Evolutionary conservation across 2,888 invertebrate species (phyloP), one percentile per base, ranked within the genome.

Genomic region (Hedychridium roseum): DNA sequence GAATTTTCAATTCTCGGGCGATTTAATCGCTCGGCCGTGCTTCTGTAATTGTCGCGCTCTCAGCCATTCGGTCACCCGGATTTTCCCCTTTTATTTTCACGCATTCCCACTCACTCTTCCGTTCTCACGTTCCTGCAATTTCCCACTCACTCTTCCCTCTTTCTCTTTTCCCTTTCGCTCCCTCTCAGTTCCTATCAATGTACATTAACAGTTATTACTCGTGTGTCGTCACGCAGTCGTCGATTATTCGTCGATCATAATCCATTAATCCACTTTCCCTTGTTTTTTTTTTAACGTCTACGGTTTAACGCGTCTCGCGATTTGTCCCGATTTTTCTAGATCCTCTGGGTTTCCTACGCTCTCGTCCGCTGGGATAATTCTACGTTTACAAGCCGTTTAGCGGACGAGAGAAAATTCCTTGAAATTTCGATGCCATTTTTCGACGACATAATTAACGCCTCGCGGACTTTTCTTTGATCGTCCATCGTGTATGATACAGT

Each of bases 1-100:
- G 60, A 71, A 69, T 66, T 61, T 64, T 72, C 68, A 70, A 74
- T 70, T 76, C 70, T 69, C 67, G 52, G 64, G 66, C 66, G 61
- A 66, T 65, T 61, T 53, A 42, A 65, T 61, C 60, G 58, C 50
- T 51, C 56, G 45, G 55, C 58, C 50, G 40, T 43, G 34, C 52
- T n/a, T n/a, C n/a, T n/a, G n/a, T n/a, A n/a, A n/a, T n/a, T n/a
- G n/a, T n/a, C n/a, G n/a, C 56, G 32, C 37, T 36, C 50, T 34
- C 38, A 35, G 37, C 35, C 23, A 16, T 20, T 36, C 38, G 15
- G 14, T 50, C 35, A 21, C 15, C 27, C 23, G 16, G 40, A 14
- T 43, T 9, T 37, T 42, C 17, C 31, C 12, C 16, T 44, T 34
- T 32, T 44, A 14, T 23, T n/a, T 32, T 14, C 23, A 6, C 23